Evolutionary conservation across 2,888 invertebrate species (phyloP).

Genomic region (Cheilosia grossa): DNA sequence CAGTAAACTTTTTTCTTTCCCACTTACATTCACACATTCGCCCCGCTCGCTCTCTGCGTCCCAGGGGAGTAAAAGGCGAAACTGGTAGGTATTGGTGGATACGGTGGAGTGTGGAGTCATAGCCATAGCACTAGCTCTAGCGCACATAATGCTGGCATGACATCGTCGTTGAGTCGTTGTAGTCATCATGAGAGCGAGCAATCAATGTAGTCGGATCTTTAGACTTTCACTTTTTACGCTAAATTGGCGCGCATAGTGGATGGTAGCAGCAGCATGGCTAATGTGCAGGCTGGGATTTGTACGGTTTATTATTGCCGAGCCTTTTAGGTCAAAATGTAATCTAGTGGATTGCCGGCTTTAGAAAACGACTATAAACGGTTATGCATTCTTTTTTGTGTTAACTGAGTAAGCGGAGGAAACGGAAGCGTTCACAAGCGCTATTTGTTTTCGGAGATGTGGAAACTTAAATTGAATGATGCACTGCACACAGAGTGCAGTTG

Average conservation of each 20-base stretch:
- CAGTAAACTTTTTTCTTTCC: constrained; percentile 67
- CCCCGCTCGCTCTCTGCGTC: not conserved
- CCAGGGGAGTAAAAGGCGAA: not conserved
- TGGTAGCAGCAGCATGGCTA: constrained; percentile 18
- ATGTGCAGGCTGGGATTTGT: constrained; percentile 53
- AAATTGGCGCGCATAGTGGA: constrained; percentile 63
- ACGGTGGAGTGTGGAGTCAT: not conserved
- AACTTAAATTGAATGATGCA: constrained; percentile 67
- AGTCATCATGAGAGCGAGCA: constrained; percentile 12
- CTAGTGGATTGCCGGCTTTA: constrained; percentile 55
- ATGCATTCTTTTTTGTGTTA: too few relatives aligned
- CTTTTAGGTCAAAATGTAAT: constrained; percentile 69
- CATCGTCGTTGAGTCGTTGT: constrained; percentile 20
- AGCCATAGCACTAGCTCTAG: not conserved
- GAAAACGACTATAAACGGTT: not conserved
- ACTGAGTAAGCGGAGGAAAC: constrained; percentile 17
- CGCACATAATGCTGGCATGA: constrained; percentile 23
- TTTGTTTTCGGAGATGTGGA: constrained; percentile 63
- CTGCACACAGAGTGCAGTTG: constrained; percentile 20
- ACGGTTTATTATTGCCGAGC: constrained; percentile 51
- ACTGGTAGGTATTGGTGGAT: constrained; percentile 13
- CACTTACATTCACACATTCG: constrained; percentile 2
- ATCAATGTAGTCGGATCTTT: constrained; percentile 53
- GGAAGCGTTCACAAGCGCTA: constrained; percentile 50
- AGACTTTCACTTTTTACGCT: constrained; percentile 73